These are phyloP conservation scores for Falco punctatus DNA, from an alignment of 2,113 vertebrate genomes.

Conservation along the genomic window DNA sequence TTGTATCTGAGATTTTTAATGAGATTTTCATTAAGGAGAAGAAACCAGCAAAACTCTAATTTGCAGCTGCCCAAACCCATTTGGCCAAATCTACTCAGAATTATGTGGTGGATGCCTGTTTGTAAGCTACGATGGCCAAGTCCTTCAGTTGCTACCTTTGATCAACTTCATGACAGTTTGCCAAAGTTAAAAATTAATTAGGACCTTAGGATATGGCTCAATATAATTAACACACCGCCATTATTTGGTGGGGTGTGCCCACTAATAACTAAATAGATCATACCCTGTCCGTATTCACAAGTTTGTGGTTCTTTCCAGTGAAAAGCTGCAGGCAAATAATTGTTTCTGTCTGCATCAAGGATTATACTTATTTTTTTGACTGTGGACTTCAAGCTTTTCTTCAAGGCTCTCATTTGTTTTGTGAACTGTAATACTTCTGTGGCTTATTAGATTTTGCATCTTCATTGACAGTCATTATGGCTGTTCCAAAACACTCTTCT, in stretches of 20 bases:
- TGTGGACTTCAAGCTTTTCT: background rate
- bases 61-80: background rate
- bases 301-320: background rate
- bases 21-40: background rate
- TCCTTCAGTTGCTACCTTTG: background rate
- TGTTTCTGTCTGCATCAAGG: background rate
- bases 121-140: background rate
- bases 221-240: background rate
- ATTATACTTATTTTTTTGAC: background rate
- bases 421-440: background rate
- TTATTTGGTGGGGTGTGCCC: background rate
- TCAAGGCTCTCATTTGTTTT: background rate
- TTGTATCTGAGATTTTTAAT: background rate
- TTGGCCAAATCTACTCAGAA: background rate
- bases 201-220: background rate
- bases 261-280: background rate
- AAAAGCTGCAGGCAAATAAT: background rate
- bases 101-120: background rate
- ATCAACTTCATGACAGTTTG: background rate
- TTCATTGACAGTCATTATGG: background rate
- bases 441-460: background rate
- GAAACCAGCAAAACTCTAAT: background rate
- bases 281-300: background rate
- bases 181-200: background rate
- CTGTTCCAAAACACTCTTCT: background rate